Conservation (phyloP, 2,888 invertebrate species). For the Tenthredo notha region DNA sequence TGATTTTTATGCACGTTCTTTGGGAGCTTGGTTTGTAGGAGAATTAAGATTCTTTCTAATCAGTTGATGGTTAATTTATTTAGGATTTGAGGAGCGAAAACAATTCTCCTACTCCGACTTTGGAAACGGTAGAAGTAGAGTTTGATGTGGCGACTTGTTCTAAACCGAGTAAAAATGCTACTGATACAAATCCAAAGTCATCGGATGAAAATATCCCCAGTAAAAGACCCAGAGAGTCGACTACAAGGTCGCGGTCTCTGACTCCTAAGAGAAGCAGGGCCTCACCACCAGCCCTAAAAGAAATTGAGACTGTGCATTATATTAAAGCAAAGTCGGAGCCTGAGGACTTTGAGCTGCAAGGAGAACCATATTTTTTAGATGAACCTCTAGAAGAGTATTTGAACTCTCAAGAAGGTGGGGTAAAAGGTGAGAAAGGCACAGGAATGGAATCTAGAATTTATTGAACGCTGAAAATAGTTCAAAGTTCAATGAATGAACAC, state of each 20-base stretch:
- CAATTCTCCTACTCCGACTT: not conserved
- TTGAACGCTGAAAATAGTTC: not conserved
- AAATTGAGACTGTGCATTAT: conserved; percentile 22
- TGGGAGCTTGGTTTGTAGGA: not conserved
- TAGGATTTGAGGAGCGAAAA: not conserved
- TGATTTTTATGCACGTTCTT: not conserved
- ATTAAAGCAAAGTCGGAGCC: conserved; percentile 44
- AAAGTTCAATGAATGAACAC: not conserved
- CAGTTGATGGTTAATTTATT: not conserved
- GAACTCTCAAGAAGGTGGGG: conserved; percentile 1
- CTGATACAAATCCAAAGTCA: not conserved
- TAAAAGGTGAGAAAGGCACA: conserved; percentile 8
- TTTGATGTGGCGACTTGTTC: conserved; percentile 8
- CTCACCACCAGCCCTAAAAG: conserved; percentile 50
- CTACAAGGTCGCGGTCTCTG: conserved; percentile 1
- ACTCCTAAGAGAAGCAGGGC: conserved; percentile 45
- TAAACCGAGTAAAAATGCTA: not conserved
- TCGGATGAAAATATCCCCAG: not conserved
- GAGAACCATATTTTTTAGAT: conserved; percentile 34
- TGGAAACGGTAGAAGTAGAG: not conserved
- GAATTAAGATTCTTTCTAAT: not conserved
- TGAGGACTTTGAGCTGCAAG: conserved; percentile 20
- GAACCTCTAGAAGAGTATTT: conserved; percentile 29
- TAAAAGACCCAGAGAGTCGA: conserved; percentile 19
- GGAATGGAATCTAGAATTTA: not conserved